Conservation (phyloP, 2,888 invertebrate species). For the Drosophila affinis region DNA sequence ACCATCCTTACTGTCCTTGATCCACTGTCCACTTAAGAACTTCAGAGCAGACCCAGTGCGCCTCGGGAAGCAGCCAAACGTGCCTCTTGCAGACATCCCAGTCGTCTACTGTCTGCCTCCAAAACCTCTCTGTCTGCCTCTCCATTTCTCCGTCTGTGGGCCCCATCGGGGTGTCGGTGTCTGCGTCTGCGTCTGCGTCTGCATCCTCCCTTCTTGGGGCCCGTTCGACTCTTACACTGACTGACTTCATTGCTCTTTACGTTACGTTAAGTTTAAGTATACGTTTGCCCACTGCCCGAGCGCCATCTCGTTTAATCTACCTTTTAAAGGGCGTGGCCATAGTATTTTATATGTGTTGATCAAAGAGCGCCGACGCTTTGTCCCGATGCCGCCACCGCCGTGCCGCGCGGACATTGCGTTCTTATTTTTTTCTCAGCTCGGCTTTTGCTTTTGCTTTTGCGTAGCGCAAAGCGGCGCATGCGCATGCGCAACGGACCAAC, state of each 20-base stretch:
- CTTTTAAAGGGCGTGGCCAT: constrained; percentile 83
- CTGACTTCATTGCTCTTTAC: constrained; percentile 80
- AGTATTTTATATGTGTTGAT: constrained; percentile 84
- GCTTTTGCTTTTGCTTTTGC: constrained; percentile 31
- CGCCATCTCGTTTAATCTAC: constrained; percentile 84
- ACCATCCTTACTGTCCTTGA: background rate
- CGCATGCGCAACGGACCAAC: constrained; percentile 41
- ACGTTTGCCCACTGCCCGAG: constrained; percentile 81
- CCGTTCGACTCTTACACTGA: constrained; percentile 53
- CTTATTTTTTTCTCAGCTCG: constrained; percentile 3
- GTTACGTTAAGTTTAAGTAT: constrained; percentile 80
- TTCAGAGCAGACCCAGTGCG: constrained; percentile 54
- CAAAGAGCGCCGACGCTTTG: constrained; percentile 83
- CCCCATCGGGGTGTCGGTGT: background rate
- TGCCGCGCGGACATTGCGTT: constrained; percentile 28
- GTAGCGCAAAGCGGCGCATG: constrained; percentile 36
- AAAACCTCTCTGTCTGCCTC: constrained; percentile 3
- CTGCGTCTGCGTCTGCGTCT: background rate
- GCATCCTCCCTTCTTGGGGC: constrained; percentile 20
- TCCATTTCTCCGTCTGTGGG: constrained; percentile 33
- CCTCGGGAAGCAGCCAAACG: constrained; percentile 60
- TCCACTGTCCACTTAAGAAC: constrained; percentile 59
- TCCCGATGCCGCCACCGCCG: constrained; percentile 65
- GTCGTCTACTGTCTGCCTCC: constrained; percentile 31
- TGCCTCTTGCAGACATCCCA: constrained; percentile 55